Conservation (phyloP, 2,888 invertebrate species). For the Leptodirus hochenwartii region DNA sequence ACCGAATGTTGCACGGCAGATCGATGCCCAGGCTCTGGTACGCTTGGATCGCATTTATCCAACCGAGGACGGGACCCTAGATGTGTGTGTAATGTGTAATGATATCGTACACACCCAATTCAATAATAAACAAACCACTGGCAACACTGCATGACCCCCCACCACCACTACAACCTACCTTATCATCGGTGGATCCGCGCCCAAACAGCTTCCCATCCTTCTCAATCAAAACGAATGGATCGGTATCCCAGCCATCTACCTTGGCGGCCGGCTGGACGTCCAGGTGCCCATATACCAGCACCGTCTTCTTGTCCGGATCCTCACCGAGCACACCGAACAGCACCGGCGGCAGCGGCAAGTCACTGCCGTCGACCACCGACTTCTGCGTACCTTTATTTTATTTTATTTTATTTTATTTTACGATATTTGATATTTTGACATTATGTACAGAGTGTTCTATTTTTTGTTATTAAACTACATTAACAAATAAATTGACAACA, state of each 20-base stretch:
- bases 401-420: too few species aligned
- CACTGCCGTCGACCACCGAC: constrained; percentile 47
- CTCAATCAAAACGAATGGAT: constrained; percentile 83
- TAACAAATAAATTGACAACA: too few species aligned
- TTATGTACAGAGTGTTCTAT: too few species aligned
- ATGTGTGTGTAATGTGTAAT: not conserved
- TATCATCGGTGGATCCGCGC: constrained; percentile 78
- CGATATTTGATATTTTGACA: too few species aligned
- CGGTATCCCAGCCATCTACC: constrained; percentile 90
- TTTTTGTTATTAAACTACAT: too few species aligned
- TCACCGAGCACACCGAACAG: constrained; percentile 62
- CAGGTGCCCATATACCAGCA: constrained; percentile 90
- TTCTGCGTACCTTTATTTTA: too few species aligned
- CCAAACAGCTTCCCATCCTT: constrained; percentile 79
- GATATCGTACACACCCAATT: constrained; percentile 2
- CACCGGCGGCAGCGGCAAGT: constrained; percentile 70
- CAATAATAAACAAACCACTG: too few species aligned
- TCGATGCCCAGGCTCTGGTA: constrained; percentile 44
- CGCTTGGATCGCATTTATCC: constrained; percentile 87
- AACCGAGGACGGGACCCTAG: constrained; percentile 68
- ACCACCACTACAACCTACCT: too few species aligned
- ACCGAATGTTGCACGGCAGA: constrained; percentile 63
- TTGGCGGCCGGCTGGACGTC: constrained; percentile 93
- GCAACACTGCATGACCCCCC: too few species aligned
- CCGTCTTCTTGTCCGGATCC: constrained; percentile 76